A percentile compares a stretch with the other conserved stretches of the same genome.
Evolutionary conservation across 2,797 vertebrate genomes (phyloP).

Genomic region (Microchirus variegatus): DNA sequence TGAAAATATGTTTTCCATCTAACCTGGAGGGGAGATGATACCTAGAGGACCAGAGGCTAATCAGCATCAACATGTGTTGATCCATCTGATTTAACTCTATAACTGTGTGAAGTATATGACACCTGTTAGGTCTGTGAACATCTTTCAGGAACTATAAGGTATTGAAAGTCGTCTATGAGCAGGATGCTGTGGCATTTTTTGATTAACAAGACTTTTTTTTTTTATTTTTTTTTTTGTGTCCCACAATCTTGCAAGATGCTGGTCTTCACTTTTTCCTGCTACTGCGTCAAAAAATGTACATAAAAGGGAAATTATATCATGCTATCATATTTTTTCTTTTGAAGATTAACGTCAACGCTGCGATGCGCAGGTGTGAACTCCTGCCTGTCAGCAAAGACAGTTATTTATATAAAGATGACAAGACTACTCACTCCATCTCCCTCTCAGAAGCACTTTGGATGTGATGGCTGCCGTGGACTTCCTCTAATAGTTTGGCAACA

Average conservation of each 20-base stretch:
- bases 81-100: neutral
- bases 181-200: neutral
- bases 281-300: conserved; percentile 14
- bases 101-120: neutral
- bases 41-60: conserved; percentile 1
- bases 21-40: conserved; percentile 1
- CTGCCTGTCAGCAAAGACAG: conserved; percentile 54
- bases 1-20: conserved; percentile 28
- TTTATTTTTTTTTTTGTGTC: neutral
- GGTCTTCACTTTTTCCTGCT: conserved; percentile 14
- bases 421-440: conserved; percentile 73
- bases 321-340: conserved; percentile 21
- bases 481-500: conserved; percentile 25
- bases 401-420: conserved; percentile 79
- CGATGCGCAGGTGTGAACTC: conserved; percentile 45
- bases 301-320: conserved; percentile 52
- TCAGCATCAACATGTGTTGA: conserved; percentile 9
- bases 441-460: conserved; percentile 81
- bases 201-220: neutral
- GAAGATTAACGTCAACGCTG: conserved; percentile 46
- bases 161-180: no score
- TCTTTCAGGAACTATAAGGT: no score
- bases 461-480: conserved; percentile 40
- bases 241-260: neutral
- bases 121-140: no score